These are phyloP conservation scores for Bettongia penicillata DNA, from an alignment of 2,113 vertebrate genomes.

Conservation along the genomic window DNA sequence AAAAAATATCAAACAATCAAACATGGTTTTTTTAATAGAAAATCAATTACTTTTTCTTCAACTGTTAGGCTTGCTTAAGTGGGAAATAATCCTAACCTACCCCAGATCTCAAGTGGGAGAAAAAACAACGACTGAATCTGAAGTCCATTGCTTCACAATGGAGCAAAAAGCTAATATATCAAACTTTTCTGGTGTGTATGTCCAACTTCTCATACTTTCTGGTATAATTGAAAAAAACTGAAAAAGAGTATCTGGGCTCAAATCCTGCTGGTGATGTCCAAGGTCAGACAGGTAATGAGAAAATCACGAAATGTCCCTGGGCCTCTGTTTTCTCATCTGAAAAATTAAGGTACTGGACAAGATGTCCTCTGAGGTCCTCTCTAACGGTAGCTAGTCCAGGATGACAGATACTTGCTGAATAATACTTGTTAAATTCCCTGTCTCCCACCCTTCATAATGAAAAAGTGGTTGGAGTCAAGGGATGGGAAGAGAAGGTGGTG, in stretches of 20 bases:
- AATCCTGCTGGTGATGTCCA: background rate
- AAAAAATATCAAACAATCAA: background rate
- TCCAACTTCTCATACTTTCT: accelerated
- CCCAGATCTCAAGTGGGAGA: background rate
- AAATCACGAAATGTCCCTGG: background rate
- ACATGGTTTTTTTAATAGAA: background rate
- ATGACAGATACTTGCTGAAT: background rate
- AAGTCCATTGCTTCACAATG: background rate
- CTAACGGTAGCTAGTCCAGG: background rate
- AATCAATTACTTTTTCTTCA: background rate
- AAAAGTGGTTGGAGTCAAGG: background rate
- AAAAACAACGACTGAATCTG: background rate
- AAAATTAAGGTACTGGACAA: background rate
- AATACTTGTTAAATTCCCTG: background rate
- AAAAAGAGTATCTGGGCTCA: background rate
- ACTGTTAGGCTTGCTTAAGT: background rate
- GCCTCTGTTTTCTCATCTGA: background rate
- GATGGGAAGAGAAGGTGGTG: background rate
- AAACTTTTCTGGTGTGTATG: background rate
- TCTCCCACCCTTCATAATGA: background rate
- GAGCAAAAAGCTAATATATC: background rate
- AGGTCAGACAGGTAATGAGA: background rate
- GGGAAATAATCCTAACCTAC: background rate
- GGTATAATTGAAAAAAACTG: no score
- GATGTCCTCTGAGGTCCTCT: background rate